phyloP scores from a whole-genome alignment of 2,797 vertebrate species.

The Poecilia velifera region DNA sequence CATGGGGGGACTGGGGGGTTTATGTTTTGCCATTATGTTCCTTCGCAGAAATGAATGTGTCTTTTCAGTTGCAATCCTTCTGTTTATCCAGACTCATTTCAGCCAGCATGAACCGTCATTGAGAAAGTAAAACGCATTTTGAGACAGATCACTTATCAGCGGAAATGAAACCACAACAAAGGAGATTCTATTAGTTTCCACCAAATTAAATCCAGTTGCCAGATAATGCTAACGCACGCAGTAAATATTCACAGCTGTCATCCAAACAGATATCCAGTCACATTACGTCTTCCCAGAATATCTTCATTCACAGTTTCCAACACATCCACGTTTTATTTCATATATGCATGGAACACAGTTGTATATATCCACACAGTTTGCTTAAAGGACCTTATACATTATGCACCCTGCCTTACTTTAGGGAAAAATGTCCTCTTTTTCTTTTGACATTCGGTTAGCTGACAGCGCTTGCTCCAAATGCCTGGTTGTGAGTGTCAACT shows the following conservation, averaged over 20 bases:
- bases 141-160: slow-evolving; percentile 54
- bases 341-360: not conserved
- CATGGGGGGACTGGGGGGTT: no score
- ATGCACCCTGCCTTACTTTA: slow-evolving; percentile 10
- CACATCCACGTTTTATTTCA: slow-evolving; percentile 15
- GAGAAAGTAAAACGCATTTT: slow-evolving; percentile 30
- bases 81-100: slow-evolving; percentile 15
- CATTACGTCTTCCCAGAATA: slow-evolving; percentile 11
- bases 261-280: slow-evolving; percentile 17
- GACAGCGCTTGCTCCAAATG: slow-evolving; percentile 41
- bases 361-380: slow-evolving; percentile 1
- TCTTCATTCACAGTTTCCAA: slow-evolving; percentile 16
- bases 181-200: slow-evolving; percentile 46
- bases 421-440: slow-evolving; percentile 11
- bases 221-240: slow-evolving; percentile 30
- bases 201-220: slow-evolving; percentile 61
- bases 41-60: not conserved
- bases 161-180: slow-evolving; percentile 57
- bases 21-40: not conserved
- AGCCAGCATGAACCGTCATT: slow-evolving; percentile 20
- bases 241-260: slow-evolving; percentile 43
- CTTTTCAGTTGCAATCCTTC: slow-evolving; percentile 14
- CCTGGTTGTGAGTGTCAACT: slow-evolving; percentile 43
- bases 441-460: slow-evolving; percentile 63
- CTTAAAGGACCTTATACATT: slow-evolving; percentile 24